These are phyloP conservation scores for Helogale parvula DNA, from an alignment of 2,113 vertebrate genomes.

Conservation along the genomic window DNA sequence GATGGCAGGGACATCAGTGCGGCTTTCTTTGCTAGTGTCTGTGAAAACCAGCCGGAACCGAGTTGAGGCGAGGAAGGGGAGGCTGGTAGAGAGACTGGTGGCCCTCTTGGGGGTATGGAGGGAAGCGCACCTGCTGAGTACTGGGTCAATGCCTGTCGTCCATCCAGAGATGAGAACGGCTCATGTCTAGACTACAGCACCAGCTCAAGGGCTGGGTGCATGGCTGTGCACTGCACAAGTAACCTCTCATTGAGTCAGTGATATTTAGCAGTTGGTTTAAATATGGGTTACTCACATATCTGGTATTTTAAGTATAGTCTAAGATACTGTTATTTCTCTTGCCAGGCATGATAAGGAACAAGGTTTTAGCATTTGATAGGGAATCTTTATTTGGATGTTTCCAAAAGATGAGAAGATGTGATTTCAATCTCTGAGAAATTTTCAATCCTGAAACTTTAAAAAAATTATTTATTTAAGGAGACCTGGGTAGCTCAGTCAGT, in stretches of 20 bases:
- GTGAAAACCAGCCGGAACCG: not conserved
- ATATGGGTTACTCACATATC: not conserved
- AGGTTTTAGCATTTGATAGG: not conserved
- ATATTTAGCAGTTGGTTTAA: not conserved
- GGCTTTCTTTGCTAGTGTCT: too few species aligned
- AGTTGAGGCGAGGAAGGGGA: not conserved
- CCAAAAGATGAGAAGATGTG: not conserved
- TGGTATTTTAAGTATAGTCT: not conserved
- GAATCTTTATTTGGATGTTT: too few species aligned
- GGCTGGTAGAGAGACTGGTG: not conserved
- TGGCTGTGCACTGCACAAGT: too few species aligned
- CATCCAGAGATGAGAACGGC: not conserved
- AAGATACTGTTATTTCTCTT: not conserved
- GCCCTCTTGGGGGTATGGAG: rapidly evolving
- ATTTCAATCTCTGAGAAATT: not conserved
- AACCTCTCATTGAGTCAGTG: rapidly evolving
- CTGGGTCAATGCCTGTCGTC: rapidly evolving
- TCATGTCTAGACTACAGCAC: rapidly evolving
- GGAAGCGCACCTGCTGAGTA: rapidly evolving
- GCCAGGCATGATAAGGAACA: not conserved
- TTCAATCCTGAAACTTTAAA: not conserved
- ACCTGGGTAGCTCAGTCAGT: too few species aligned
- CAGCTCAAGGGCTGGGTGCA: not conserved
- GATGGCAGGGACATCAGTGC: not conserved
- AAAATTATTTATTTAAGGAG: too few species aligned